Evolutionary conservation across 2,113 vertebrate species (phyloP), one percentile per base, ranked within the genome.

Genomic region (Tringa solitaria): DNA sequence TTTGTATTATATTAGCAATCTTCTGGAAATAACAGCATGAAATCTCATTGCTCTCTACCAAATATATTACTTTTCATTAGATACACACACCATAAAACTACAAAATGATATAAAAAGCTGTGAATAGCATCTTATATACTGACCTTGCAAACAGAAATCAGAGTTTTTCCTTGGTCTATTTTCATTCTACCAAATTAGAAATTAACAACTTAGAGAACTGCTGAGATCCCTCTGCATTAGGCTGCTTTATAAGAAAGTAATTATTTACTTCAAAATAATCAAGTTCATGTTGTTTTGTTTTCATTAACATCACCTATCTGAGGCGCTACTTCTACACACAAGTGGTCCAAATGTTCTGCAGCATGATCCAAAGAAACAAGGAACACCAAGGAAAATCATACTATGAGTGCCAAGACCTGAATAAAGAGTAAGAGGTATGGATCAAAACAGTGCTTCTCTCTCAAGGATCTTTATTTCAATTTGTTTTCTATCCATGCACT

Each of bases 41-140:
- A 97, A 95, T 84, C 54, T 79, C 78, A 94, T 39, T 95, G 91
- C 46, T 96, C 32, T 83, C 46, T 85, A 94, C 39, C 60, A 93
- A 84, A 92, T 46, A 86, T 37, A 91, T 84, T 96, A 59, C 84
- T 87, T 96, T 90, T 91, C 94, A 91, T 92, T 93, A 90, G 84
- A 91, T 39, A 92, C 63, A 92, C 70, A 89, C 57, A 76, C 84
- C 74, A 89, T 82, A 79, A 96, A 95, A 87, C 57, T 53, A 93
- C 84, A 96, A 87, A 92, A 95, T 43, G 22, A 89, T 74, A 92
- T 73, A 33, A 76, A 95, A 89, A 83, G 86, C 89, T 79, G 65
- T 39, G 75, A 96, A 89, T 39, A 95, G 77, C 75, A 87, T 87
- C 95, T 95, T 87, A 93, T 65, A 63, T 65, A 93, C 77, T 91